phyloP scores from a whole-genome alignment of 2,888 invertebrate genomes.

The Melieria omissa region DNA sequence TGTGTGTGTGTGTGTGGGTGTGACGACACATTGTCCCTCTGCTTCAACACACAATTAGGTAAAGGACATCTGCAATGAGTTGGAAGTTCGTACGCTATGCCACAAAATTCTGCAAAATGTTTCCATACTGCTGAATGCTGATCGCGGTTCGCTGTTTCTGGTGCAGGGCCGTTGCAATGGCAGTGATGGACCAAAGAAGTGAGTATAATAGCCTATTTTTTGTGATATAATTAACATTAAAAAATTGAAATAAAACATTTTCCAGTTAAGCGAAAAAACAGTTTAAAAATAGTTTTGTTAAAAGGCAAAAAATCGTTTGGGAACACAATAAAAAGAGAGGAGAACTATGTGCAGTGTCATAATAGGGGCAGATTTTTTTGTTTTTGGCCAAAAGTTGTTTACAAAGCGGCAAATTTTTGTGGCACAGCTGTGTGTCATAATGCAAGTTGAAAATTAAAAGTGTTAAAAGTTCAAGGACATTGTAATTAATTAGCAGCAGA shows the following conservation, averaged over 20 bases:
- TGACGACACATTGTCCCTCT: background rate
- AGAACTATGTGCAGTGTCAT: too few species aligned
- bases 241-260: background rate
- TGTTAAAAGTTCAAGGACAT: too few species aligned
- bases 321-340: too few species aligned
- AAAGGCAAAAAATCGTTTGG: too few species aligned
- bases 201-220: constrained; percentile 48
- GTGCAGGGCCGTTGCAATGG: constrained; percentile 77
- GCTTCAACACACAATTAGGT: constrained; percentile 69
- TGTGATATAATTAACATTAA: background rate
- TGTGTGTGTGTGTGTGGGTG: constrained; percentile 4
- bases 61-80: constrained; percentile 95
- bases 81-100: constrained; percentile 91
- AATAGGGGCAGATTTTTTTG: too few species aligned
- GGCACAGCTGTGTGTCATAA: too few species aligned
- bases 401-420: too few species aligned
- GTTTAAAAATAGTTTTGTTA: background rate
- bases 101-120: constrained; percentile 97
- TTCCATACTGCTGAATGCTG: constrained; percentile 89
- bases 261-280: background rate
- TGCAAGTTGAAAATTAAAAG: too few species aligned
- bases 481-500: too few species aligned
- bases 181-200: constrained; percentile 66
- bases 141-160: constrained; percentile 91
- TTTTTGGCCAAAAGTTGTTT: too few species aligned